Conservation (phyloP, 2,797 vertebrate species). For the Gephyroberyx darwinii region DNA sequence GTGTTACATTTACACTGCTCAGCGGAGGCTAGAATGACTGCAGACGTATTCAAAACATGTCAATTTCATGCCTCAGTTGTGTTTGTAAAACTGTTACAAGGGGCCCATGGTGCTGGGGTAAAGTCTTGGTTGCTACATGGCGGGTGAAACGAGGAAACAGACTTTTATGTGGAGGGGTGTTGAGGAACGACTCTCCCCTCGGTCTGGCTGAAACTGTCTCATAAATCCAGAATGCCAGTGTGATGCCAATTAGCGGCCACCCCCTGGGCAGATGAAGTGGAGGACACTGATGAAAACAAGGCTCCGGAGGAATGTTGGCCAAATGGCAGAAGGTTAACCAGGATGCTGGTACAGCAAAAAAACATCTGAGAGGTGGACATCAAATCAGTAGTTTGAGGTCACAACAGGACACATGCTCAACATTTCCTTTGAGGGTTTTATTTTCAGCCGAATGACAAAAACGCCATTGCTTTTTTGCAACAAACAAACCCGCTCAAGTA, state of each 20-base stretch:
- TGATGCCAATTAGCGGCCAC: conserved; percentile 75
- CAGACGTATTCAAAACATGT: conserved; percentile 47
- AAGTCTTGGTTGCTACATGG: conserved; percentile 53
- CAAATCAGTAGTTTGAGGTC: conserved; percentile 12
- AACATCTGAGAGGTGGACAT: conserved; percentile 22
- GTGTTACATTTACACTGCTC: conserved; percentile 8
- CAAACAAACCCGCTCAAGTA: conserved; percentile 5
- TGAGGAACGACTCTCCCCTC: conserved; percentile 37
- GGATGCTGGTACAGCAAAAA: conserved; percentile 33
- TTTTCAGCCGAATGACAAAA: conserved; percentile 7
- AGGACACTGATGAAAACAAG: conserved; percentile 68
- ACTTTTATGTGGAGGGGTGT: conserved; percentile 32
- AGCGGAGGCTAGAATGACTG: conserved; percentile 27
- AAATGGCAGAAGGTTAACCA: conserved; percentile 55
- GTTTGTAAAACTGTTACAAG: conserved; percentile 69
- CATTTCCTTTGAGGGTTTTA: not conserved
- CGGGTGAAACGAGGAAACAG: conserved; percentile 55
- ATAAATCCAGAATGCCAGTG: conserved; percentile 68
- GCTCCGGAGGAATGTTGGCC: conserved; percentile 59
- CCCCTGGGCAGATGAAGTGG: conserved; percentile 54
- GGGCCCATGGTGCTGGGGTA: conserved; percentile 33
- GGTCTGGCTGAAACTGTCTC: conserved; percentile 57
- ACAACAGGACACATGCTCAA: conserved; percentile 21
- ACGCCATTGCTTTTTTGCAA: not conserved
- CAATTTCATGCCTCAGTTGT: conserved; percentile 69